Evolutionary conservation across 1,140 invertebrate species (phyloP), one percentile per base, ranked within the genome.

Genomic region (Drosophila nigrodunni): DNA sequence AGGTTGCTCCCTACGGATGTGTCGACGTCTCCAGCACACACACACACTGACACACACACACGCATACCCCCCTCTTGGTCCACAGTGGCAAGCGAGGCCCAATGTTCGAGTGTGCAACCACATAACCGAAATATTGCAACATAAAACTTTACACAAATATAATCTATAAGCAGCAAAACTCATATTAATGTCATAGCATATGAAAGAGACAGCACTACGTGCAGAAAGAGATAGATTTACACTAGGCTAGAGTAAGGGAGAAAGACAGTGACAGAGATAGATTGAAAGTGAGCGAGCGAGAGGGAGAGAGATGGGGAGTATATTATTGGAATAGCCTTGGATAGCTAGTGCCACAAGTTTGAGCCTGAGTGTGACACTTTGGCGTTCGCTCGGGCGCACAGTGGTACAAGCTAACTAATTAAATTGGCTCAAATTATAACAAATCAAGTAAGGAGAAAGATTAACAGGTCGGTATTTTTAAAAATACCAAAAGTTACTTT

Each of bases 131-230:
- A 90, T 90, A 90, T 90, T 91, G 88, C 87, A 90, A 90, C 87
- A 90, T 90, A 90, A 90, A 90, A 90, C 82, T 90, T 87, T 86
- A 87, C 76, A 90, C 87, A 90, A 90, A 90, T 90, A 90, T 90
- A 86, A 90, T 89, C 87, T 86, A 89, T 89, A 89, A 89, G 76
- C 86, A 89, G 86, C 73, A 82, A 77, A 88, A 87, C 89, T 91
- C 87, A 90, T 90, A 90, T 90, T 88, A 90, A 86, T 90, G 78
- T 87, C 65, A 66, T 66, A 74, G 66, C 68, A 61, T 58, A 72
- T 44, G 69, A 57, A 50, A 47, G 69, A 67, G 50, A 46, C 15
- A 35, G 52, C 34, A 25, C 44, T 13, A 49, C 21, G 25, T 11
- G n/a, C 39, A 43, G 54, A 35, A 30, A 68, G 21, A 54, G 46